Evolutionary conservation across 2,888 invertebrate species (phyloP), one percentile per base, ranked within the genome.

Genomic region (Acronicta alni): DNA sequence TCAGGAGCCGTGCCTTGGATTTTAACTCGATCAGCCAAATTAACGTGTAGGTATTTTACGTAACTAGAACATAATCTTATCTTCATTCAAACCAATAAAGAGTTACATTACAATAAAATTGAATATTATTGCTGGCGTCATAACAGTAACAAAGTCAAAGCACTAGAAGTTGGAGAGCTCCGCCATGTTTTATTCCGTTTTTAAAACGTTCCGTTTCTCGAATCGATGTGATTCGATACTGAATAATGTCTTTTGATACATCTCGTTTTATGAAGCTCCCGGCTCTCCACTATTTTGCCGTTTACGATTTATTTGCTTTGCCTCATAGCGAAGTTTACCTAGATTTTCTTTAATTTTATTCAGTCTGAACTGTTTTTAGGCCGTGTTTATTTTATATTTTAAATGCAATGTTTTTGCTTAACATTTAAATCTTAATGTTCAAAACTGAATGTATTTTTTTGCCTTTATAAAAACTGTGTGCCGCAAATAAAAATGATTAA

Each of bases 191-290:
- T 81, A 78, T 82, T 77, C 78, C 64, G 53, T 79, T 80, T 84
- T 80, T 57, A 77, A 80, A 82, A 79, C 65, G 67, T 68, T 70
- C 52, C 55, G 52, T 67, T 74, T 66, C 67, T 67, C 73, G 66
- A 75, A 66, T 65, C 66, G 72, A 77, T 71, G 73, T 75, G 72
- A 75, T 72, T 71, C 79, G 77, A 85, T 86, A 77, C 81, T 84
- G 87, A 83, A 88, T 85, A 85, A 88, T 85, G 82, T 87, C 84
- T 85, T 88, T 86, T 78, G 76, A 78, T 75, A 75, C 82, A 79
- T 83, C 78, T 75, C 75, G 82, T 71, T 79, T 79, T 82, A 79
- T 87, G 83, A 86, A 76, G 77, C 78, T 69, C 77, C 75, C 77
- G 75, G 81, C 77, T 81, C 61, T 69, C 57, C 66, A 67, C 64